Evolutionary conservation across 2,888 invertebrate species (phyloP), one percentile per base, ranked within the genome.

Genomic region (Trissolcus japonicus): DNA sequence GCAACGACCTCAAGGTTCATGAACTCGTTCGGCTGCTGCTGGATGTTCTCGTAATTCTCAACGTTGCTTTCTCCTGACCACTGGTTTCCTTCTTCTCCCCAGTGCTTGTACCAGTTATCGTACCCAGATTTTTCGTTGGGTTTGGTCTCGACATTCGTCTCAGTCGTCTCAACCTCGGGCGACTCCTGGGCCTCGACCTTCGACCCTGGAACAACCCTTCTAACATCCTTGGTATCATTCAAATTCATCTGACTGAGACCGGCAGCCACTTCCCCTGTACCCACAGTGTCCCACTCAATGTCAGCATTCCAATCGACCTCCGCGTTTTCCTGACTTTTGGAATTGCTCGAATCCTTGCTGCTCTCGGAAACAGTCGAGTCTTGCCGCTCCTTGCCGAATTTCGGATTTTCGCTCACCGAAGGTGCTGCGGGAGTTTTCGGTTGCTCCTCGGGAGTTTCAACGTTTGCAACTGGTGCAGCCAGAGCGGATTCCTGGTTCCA

Each of bases 51-150:
- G 51, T 86, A 87, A 62, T 87, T 89, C 43, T 89, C 88, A 0
- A 87, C 85, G 17, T 84, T 86, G 21, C 85, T 83, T 16, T 88
- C 87, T 0, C 79, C 25, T n/a, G 72, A 63, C 84, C 84, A 84
- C 46, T 83, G 84, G 0, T 80, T 16, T 1, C 19, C 1, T 1
- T 80, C 71, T 6, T 66, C 60, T 6, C 81, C 60, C 57, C 76
- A 85, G 40, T 86, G 86, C 46, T 87, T 88, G 69, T 89, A 89
- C 88, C 89, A 89, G 16, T 88, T 87, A 74, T 88, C 89, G 35
- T 87, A 88, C 29, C 83, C 84, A 13, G 81, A 80, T 16, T 68
- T 80, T 35, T 82, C 83, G 9, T 78, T 80, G 1, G 60, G 46
- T 40, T 25, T 13, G 21, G 51, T 13, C 4, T 77, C 71, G 19